These are phyloP conservation scores for Phycodurus eques DNA, from an alignment of 2,113 vertebrate species.

Conservation along the genomic window DNA sequence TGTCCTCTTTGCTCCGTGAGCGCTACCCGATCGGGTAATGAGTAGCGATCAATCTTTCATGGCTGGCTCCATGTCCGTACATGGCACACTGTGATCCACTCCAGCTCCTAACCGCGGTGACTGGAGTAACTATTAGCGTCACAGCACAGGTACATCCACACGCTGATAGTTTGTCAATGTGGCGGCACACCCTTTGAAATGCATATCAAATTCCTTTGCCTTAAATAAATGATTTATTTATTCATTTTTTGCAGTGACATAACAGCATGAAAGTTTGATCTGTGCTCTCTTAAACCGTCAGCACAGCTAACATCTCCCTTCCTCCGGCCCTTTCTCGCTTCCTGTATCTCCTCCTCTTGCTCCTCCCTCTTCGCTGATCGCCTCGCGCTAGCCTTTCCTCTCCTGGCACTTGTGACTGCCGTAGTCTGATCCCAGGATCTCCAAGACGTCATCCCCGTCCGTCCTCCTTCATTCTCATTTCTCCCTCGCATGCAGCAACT, in stretches of 20 bases:
- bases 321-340: conserved; percentile 22
- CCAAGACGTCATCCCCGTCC: not conserved
- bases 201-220: conserved; percentile 21
- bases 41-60: conserved; percentile 60
- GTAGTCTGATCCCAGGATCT: conserved; percentile 34
- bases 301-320: conserved; percentile 50
- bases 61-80: conserved; percentile 36
- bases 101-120: conserved; percentile 39
- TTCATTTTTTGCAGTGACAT: conserved; percentile 61
- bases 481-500: conserved; percentile 27
- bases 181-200: conserved; percentile 22
- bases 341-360: conserved; percentile 16
- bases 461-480: conserved; percentile 41
- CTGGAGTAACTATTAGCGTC: conserved; percentile 45
- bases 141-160: conserved; percentile 38
- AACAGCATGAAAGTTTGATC: conserved; percentile 72
- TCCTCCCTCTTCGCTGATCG: not conserved
- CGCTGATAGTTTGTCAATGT: conserved; percentile 47
- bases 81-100: conserved; percentile 53
- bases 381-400: conserved; percentile 16
- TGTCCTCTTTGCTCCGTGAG: conserved; percentile 27
- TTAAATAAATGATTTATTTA: conserved; percentile 62
- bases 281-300: conserved; percentile 65
- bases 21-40: conserved; percentile 30
- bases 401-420: conserved; percentile 16